phyloP scores from a whole-genome alignment of 2,888 invertebrate species.

The Minunthozetes semirufus region DNA sequence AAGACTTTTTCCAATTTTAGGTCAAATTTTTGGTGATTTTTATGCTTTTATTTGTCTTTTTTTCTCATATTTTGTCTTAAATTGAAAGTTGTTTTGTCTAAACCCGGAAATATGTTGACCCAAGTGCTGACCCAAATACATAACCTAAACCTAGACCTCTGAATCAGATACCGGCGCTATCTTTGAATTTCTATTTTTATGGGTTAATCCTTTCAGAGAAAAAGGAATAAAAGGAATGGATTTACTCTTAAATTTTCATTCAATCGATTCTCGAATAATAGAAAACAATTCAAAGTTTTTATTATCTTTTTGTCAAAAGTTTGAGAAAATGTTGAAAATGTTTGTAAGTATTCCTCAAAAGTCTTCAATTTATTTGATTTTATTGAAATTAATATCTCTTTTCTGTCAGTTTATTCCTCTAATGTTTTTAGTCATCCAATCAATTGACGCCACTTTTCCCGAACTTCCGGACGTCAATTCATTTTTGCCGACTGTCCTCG shows the following conservation, averaged over 20 bases:
- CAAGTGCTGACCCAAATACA: neutral
- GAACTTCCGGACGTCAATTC: neutral
- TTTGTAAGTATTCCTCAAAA: neutral
- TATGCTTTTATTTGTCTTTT: too few species aligned
- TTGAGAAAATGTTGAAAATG: constrained; percentile 3
- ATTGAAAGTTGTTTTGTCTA: neutral
- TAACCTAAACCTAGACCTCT: constrained; percentile 9
- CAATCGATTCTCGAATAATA: neutral
- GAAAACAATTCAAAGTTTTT: neutral
- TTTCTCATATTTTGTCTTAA: too few species aligned
- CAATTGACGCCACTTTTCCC: constrained; percentile 6
- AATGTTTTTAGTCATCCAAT: neutral
- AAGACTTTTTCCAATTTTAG: too few species aligned
- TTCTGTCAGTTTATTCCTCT: neutral
- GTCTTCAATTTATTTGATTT: neutral
- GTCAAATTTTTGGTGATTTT: too few species aligned
- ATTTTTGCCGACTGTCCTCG: neutral
- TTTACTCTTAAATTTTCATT: constrained; percentile 2
- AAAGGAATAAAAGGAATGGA: neutral
- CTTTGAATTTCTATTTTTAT: neutral
- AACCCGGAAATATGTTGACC: constrained; percentile 2
- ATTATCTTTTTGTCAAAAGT: neutral
- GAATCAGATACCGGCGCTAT: neutral
- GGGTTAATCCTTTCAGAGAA: constrained; percentile 18
- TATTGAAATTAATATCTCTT: neutral